These are phyloP conservation scores for Drosophila cardini DNA, from an alignment of 1,140 invertebrate genomes.

Conservation along the genomic window DNA sequence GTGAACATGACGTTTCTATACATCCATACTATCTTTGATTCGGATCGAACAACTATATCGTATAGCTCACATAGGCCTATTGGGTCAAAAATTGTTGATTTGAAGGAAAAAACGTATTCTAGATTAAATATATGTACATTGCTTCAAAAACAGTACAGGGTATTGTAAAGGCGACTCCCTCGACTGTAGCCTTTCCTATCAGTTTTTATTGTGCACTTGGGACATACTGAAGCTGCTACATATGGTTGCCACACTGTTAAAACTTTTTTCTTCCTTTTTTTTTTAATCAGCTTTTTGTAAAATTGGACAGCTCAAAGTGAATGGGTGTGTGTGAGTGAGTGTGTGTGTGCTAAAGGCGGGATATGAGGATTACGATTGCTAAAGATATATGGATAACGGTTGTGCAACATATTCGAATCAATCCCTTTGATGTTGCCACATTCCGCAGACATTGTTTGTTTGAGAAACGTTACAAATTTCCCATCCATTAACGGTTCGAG, in stretches of 20 bases:
- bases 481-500: constrained; percentile 64
- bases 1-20: too few species aligned
- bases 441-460: constrained; percentile 5
- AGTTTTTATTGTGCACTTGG: not conserved
- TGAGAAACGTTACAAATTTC: constrained; percentile 56
- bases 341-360: not conserved
- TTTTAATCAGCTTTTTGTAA: too few species aligned
- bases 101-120: too few species aligned
- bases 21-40: too few species aligned
- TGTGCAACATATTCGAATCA: not conserved
- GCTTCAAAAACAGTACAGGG: too few species aligned
- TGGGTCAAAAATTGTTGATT: too few species aligned
- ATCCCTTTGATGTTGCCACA: constrained; percentile 57
- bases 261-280: not conserved
- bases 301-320: too few species aligned
- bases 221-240: constrained; percentile 1
- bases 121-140: too few species aligned
- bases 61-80: too few species aligned
- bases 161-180: not conserved
- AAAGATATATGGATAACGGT: not conserved
- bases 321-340: not conserved
- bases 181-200: not conserved
- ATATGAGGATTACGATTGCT: constrained; percentile 3
- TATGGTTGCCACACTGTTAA: constrained; percentile 16
- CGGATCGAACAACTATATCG: too few species aligned